Conservation (phyloP, 2,797 vertebrate species). For the Menidia menidia region DNA sequence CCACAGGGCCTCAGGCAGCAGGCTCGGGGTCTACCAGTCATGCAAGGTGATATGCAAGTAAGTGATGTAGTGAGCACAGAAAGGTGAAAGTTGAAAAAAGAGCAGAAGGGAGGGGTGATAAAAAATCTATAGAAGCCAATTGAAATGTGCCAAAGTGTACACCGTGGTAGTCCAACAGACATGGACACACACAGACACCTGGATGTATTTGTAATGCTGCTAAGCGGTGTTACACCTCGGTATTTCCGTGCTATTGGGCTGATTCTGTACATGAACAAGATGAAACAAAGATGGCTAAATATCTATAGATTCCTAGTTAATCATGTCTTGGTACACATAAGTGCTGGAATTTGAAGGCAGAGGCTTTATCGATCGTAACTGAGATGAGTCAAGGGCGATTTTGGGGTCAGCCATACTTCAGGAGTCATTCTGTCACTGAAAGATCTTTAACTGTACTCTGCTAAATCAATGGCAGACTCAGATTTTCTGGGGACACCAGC, state of each 20-base stretch:
- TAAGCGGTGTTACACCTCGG: slow-evolving; percentile 33
- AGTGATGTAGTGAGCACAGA: slow-evolving; percentile 26
- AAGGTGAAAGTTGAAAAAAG: slow-evolving; percentile 27
- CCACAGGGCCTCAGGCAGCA: slow-evolving; percentile 73
- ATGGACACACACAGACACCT: slow-evolving; percentile 4
- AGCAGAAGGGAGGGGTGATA: slow-evolving; percentile 55
- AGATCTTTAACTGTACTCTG: not conserved
- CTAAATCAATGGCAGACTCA: no score
- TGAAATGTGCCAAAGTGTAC: slow-evolving; percentile 62
- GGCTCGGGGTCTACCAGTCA: slow-evolving; percentile 75
- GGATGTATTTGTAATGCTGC: not conserved
- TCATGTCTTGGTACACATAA: no score
- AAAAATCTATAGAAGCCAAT: slow-evolving; percentile 62
- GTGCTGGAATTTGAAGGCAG: not conserved
- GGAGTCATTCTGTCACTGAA: not conserved
- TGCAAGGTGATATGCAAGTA: slow-evolving; percentile 59
- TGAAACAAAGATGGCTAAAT: no score
- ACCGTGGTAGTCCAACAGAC: slow-evolving; percentile 22
- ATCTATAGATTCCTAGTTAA: no score
- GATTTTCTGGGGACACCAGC: no score
- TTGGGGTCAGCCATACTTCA: not conserved
- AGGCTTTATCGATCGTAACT: not conserved
- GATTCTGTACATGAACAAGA: not conserved
- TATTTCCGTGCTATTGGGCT: not conserved
- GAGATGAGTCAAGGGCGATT: not conserved